Base-by-base conservation (phyloP, 2,888 invertebrate genomes). In the Morinoia aosen region DNA sequence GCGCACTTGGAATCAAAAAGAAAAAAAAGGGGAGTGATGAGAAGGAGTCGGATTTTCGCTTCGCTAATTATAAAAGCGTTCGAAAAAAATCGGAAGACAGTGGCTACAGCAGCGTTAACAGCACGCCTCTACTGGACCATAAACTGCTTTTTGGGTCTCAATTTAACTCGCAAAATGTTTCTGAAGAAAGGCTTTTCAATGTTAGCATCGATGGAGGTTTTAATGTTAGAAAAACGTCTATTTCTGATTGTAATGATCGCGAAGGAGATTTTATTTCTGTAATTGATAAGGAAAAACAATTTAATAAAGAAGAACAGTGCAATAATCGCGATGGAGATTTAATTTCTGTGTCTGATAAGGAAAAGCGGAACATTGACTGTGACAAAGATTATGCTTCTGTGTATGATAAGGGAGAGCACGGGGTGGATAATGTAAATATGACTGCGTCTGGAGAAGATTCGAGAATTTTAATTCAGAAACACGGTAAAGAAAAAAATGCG, bases 1-100 rank as follows among this genome's bases (percentile, higher is more conserved):
- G 96, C 76, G 94, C 95, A 95, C 96, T 96, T 95, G 96, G 96
- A 95, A 95, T 95, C 96, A 96, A 95, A 96, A 96, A 95, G 96
- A 96, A 96, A 96, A 96, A 96, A 95, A 96, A 95, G 95, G 91
- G 39, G 25, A 95, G 91, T 96, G 96, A 93, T 10, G 58, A 57
- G 4, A 56, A 91, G 14, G 16, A 40, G 93, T 93, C 93, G 93
- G 93, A 93, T 93, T 93, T 93, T 93, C 57, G 57, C 93, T 33
- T 57, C 57, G 93, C 19, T 93, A 93, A 93, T 57, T 93, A 93
- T 39, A 93, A 93, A 57, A 57, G 40, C 95, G 95, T 76, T 10
- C 48, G 95, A 64, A 95, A 76, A 76, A 76, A 76, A 48, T 7
- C 14, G 5, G 76, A 88, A 94, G 58, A 57, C 16, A 95, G 91